These are phyloP conservation scores for Salarias fasciatus DNA, from an alignment of 2,797 vertebrate species.

Conservation along the genomic window DNA sequence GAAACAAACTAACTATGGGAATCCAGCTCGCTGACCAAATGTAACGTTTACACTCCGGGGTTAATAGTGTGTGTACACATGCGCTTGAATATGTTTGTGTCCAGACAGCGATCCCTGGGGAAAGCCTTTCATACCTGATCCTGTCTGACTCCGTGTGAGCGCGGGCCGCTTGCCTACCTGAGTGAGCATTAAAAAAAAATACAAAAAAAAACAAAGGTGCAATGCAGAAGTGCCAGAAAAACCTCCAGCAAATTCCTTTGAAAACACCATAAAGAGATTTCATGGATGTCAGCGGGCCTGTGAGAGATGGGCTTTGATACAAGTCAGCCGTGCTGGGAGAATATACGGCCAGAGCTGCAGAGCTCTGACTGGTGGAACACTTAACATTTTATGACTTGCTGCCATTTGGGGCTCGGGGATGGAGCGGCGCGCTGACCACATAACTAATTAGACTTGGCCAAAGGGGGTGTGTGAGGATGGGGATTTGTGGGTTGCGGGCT, in stretches of 20 bases:
- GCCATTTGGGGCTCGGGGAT: conserved; percentile 79
- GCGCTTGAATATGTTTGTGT: conserved; percentile 27
- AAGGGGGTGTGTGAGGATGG: conserved; percentile 52
- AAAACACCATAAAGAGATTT: conserved; percentile 81
- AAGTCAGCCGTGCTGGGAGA: conserved; percentile 68
- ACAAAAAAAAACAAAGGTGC: conserved; percentile 58
- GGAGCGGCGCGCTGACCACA: conserved; percentile 74
- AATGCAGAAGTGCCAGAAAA: conserved; percentile 71
- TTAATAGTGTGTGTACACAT: conserved; percentile 59
- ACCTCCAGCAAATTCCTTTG: conserved; percentile 72
- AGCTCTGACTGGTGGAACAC: conserved; percentile 86
- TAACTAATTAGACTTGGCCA: conserved; percentile 79
- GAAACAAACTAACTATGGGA: conserved; percentile 65
- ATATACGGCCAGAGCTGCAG: conserved; percentile 78
- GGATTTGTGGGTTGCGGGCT: conserved; percentile 71
- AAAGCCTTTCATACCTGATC: conserved; percentile 40
- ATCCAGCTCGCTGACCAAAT: conserved; percentile 42
- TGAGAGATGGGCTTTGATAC: conserved; percentile 81
- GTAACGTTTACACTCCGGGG: conserved; percentile 60
- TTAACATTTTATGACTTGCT: conserved; percentile 88
- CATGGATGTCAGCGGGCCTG: conserved; percentile 74
- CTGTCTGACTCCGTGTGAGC: conserved; percentile 29
- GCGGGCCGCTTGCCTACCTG: conserved; percentile 44
- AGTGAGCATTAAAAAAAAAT: conserved; percentile 33
- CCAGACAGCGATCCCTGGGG: conserved; percentile 45